phyloP scores from a whole-genome alignment of 2,113 vertebrate species.

The Desmodus rotundus region DNA sequence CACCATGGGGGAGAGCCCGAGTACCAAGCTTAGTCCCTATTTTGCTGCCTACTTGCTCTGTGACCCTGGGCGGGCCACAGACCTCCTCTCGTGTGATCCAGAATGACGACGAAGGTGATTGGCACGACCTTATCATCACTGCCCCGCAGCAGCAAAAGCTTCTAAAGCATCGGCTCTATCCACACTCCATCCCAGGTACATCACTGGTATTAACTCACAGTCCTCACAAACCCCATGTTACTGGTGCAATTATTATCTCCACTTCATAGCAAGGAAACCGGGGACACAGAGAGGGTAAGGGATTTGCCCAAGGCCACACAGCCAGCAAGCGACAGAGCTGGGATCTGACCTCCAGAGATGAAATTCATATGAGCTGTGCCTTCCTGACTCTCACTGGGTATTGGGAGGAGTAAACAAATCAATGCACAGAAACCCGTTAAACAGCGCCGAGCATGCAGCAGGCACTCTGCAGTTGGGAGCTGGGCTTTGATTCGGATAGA shows the following conservation, averaged over 20 bases:
- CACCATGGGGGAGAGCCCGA: accelerated
- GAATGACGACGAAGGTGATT: accelerated
- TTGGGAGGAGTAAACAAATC: background rate
- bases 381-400: background rate
- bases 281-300: background rate
- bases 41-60: background rate
- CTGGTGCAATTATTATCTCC: accelerated
- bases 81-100: accelerated
- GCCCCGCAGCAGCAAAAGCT: background rate
- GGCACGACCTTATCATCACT: accelerated
- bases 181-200: background rate
- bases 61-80: background rate
- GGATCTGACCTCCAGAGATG: background rate
- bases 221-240: background rate
- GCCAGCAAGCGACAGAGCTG: background rate
- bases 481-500: background rate
- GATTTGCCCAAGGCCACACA: background rate
- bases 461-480: accelerated
- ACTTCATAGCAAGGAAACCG: background rate
- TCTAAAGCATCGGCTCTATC: background rate
- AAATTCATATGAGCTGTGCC: background rate
- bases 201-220: accelerated
- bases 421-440: accelerated
- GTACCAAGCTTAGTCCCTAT: background rate
- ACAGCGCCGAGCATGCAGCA: accelerated